These are phyloP conservation scores for Hypomecis atomaria DNA, from an alignment of 2,888 invertebrate species.

Conservation along the genomic window DNA sequence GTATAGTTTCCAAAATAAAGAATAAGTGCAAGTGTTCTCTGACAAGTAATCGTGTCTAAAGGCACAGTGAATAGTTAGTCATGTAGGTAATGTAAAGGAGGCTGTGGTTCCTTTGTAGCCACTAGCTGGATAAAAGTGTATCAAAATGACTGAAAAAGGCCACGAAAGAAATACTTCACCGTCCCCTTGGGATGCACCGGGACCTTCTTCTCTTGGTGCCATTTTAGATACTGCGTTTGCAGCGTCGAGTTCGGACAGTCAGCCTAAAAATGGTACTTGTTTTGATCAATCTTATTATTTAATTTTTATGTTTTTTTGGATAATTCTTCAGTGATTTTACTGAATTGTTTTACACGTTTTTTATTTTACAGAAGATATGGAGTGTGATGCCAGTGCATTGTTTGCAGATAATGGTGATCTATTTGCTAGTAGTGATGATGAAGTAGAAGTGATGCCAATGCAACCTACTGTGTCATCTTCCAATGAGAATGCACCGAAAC, in stretches of 20 bases:
- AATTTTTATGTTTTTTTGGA: background rate
- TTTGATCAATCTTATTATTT: background rate
- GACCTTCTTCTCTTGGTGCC: constrained; percentile 84
- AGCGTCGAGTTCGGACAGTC: constrained; percentile 78
- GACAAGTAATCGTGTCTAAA: background rate
- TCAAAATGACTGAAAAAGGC: constrained; percentile 72
- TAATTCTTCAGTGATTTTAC: background rate
- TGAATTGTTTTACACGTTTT: constrained; percentile 17
- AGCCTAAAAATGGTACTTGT: constrained; percentile 67
- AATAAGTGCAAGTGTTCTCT: background rate
- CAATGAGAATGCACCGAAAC: constrained; percentile 57
- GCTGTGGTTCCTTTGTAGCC: constrained; percentile 40
- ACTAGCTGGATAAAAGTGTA: constrained; percentile 32
- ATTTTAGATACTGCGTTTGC: constrained; percentile 87
- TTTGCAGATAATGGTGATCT: constrained; percentile 80
- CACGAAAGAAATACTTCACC: constrained; percentile 69
- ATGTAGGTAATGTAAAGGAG: constrained; percentile 19
- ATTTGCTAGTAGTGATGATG: constrained; percentile 78
- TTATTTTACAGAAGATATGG: constrained; percentile 84
- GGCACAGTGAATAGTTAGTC: constrained; percentile 17
- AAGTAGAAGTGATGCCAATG: constrained; percentile 77
- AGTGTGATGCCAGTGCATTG: constrained; percentile 81
- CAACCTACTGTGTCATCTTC: constrained; percentile 52
- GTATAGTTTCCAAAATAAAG: constrained; percentile 9
- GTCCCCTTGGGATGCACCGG: constrained; percentile 76